Conservation (phyloP, 2,888 invertebrate species). For the Criorhina ranunculi region DNA sequence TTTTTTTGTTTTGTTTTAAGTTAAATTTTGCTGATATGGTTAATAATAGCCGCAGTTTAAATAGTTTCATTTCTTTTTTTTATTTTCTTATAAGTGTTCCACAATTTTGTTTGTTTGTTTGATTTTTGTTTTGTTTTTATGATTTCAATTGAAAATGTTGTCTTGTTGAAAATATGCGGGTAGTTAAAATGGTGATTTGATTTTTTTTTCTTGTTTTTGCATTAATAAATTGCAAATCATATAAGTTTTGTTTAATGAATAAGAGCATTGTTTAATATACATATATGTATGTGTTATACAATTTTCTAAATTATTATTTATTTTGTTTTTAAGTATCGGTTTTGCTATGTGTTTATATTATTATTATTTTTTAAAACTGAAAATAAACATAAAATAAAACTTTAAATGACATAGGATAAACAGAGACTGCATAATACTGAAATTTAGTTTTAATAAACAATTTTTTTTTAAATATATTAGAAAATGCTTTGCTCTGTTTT, state of each 20-base stretch:
- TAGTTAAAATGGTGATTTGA: constrained; percentile 39
- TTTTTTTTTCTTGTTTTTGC: constrained; percentile 14
- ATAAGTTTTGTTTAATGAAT: constrained; percentile 46
- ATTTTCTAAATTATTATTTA: constrained; percentile 48
- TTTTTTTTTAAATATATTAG: neutral
- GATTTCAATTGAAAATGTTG: constrained; percentile 57
- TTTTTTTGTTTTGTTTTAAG: constrained; percentile 65
- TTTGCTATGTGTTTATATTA: constrained; percentile 24
- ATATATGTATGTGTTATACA: constrained; percentile 31
- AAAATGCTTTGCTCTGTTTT: constrained; percentile 16
- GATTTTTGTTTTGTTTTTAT: constrained; percentile 23
- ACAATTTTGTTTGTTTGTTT: constrained; percentile 64
- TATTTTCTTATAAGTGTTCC: constrained; percentile 67
- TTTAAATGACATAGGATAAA: constrained; percentile 17
- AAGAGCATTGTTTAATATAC: constrained; percentile 47
- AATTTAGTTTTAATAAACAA: neutral
- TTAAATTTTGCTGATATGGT: constrained; percentile 80
- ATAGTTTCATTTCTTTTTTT: constrained; percentile 71
- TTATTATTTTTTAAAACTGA: constrained; percentile 5
- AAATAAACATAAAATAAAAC: neutral
- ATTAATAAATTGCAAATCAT: constrained; percentile 37
- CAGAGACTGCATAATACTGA: constrained; percentile 69
- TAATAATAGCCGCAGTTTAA: constrained; percentile 79
- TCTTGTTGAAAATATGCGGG: constrained; percentile 35
- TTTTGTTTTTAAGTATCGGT: neutral